phyloP scores from a whole-genome alignment of 2,888 invertebrate genomes.

The Thalpophila matura region DNA sequence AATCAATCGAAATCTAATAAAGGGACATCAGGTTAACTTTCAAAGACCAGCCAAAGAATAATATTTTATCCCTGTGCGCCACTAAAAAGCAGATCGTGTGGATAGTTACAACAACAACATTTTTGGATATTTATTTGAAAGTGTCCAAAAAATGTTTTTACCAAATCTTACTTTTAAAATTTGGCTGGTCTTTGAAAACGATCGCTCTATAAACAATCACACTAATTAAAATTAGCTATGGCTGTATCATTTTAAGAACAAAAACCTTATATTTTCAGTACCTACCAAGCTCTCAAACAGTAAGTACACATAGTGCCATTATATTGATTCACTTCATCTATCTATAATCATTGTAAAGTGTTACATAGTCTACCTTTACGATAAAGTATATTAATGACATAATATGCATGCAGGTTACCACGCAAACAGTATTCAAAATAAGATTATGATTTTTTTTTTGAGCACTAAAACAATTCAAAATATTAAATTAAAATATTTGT shows the following conservation, averaged over 20 bases:
- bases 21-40: no score
- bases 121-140: no score
- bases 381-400: slow-evolving; percentile 25
- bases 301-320: slow-evolving; percentile 33
- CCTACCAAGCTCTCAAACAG: slow-evolving; percentile 6
- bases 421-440: slow-evolving; percentile 34
- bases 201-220: not conserved
- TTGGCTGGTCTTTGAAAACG: no score
- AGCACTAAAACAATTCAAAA: slow-evolving; percentile 44
- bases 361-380: slow-evolving; percentile 22
- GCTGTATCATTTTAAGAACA: slow-evolving; percentile 19
- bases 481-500: slow-evolving; percentile 44
- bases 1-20: not conserved
- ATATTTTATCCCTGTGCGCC: no score
- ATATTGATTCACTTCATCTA: slow-evolving; percentile 39
- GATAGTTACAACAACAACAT: no score
- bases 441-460: slow-evolving; percentile 46
- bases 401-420: slow-evolving; percentile 35
- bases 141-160: no score
- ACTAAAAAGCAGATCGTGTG: no score
- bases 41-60: no score
- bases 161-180: no score
- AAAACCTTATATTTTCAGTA: slow-evolving; percentile 24
- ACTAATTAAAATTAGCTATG: slow-evolving; percentile 32
- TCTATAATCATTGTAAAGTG: slow-evolving; percentile 44